phyloP scores from a whole-genome alignment of 2,888 invertebrate genomes.

The Augiades crinisus region DNA sequence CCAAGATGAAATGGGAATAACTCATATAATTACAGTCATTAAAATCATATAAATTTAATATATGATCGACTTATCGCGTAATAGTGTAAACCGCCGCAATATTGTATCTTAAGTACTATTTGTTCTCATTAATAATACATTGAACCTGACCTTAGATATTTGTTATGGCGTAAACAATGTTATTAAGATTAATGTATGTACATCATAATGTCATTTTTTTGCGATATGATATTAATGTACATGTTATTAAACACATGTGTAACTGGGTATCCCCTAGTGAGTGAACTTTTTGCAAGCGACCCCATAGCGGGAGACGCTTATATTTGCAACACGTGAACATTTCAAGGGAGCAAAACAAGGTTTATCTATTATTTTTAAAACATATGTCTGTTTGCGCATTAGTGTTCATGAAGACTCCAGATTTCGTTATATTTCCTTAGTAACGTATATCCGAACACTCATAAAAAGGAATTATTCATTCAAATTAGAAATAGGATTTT shows the following conservation, averaged over 20 bases:
- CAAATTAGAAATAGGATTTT: too few species aligned
- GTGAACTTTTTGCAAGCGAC: conserved; percentile 11
- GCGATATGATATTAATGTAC: background rate
- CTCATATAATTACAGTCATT: background rate
- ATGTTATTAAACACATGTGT: conserved; percentile 1
- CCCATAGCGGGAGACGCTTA: conserved; percentile 8
- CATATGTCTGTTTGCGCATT: background rate
- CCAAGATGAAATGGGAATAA: background rate
- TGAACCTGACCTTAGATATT: background rate
- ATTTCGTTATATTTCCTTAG: too few species aligned
- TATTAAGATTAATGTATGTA: background rate
- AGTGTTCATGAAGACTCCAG: too few species aligned
- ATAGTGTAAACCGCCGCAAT: background rate
- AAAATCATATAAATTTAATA: background rate
- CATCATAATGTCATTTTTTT: background rate
- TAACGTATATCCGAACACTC: too few species aligned
- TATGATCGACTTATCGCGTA: background rate
- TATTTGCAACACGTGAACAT: conserved; percentile 11
- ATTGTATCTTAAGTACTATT: background rate
- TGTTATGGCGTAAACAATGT: too few species aligned
- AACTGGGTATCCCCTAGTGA: conserved; percentile 3
- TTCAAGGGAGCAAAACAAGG: background rate
- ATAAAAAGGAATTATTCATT: too few species aligned
- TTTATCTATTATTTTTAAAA: background rate
- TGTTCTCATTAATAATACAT: background rate